Evolutionary conservation across 2,888 invertebrate genomes (phyloP).

Genomic region (Vesta saturnalis): DNA sequence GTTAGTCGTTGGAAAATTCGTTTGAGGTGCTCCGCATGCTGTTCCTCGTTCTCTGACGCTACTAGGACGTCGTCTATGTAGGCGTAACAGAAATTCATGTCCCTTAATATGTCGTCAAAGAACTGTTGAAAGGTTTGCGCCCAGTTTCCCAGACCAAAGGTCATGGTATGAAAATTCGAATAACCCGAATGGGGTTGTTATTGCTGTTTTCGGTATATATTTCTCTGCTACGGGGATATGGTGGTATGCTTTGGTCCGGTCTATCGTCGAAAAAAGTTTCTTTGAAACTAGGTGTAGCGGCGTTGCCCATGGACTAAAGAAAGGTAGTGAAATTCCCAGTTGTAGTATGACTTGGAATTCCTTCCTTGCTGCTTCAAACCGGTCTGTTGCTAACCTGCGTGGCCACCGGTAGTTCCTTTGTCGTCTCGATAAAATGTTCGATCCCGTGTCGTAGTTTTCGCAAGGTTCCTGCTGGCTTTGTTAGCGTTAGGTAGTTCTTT

Average conservation of each 20-base stretch:
- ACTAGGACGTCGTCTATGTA: conserved; percentile 16
- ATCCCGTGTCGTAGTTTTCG: neutral
- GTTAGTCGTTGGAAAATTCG: conserved; percentile 42
- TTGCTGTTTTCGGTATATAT: conserved; percentile 54
- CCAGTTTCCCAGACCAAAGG: conserved; percentile 51
- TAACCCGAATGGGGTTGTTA: conserved; percentile 53
- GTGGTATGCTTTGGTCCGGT: conserved; percentile 46
- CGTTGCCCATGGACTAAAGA: neutral
- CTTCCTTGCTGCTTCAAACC: too few relatives aligned
- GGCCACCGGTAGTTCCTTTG: neutral
- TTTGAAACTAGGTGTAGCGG: neutral
- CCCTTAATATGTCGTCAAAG: conserved; percentile 10
- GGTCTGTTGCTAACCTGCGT: too few relatives aligned
- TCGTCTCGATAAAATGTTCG: neutral
- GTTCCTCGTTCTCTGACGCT: conserved; percentile 28
- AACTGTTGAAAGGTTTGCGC: conserved; percentile 53
- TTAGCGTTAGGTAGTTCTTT: neutral
- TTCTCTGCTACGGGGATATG: conserved; percentile 50
- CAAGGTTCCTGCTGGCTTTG: neutral
- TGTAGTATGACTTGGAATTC: neutral
- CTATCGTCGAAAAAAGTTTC: neutral
- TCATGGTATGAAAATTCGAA: conserved; percentile 51
- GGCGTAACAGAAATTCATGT: neutral
- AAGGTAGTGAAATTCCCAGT: neutral
- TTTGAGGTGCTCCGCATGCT: conserved; percentile 43